phyloP scores from a whole-genome alignment of 2,113 vertebrate species.

The Lanius ludovicianus region DNA sequence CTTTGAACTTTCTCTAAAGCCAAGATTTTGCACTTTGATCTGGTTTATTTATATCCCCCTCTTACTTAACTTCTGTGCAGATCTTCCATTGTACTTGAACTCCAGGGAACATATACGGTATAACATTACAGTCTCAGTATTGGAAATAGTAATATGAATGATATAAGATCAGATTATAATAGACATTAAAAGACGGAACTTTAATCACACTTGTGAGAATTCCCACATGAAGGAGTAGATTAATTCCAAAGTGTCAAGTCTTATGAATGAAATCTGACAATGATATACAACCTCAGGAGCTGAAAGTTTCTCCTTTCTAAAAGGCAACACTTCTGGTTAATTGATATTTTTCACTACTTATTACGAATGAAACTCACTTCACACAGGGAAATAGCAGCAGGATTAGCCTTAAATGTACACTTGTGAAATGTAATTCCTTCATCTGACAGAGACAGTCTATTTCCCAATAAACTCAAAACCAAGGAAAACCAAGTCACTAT shows the following conservation, averaged over 20 bases:
- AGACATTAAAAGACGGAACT: background rate
- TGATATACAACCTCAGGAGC: background rate
- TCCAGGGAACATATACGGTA: background rate
- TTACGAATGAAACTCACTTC: background rate
- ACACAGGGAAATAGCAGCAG: background rate
- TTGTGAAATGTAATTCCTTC: background rate
- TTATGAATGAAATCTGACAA: background rate
- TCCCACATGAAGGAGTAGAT: background rate
- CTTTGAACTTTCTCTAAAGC: conserved; percentile 52
- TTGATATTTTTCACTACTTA: background rate
- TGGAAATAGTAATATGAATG: background rate
- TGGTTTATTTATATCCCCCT: conserved; percentile 19
- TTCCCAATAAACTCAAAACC: background rate
- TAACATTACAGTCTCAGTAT: background rate
- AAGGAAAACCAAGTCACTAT: background rate
- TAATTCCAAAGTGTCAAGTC: background rate
- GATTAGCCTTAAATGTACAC: background rate
- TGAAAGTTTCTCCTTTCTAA: background rate
- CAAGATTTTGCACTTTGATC: background rate
- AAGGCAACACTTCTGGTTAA: background rate
- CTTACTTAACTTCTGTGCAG: background rate
- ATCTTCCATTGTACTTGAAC: background rate
- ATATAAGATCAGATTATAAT: background rate
- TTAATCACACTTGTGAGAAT: background rate
- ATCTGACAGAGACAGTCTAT: background rate